Evolutionary conservation across 1,140 invertebrate species (phyloP).

Genomic region (Platyscapa corneri): DNA sequence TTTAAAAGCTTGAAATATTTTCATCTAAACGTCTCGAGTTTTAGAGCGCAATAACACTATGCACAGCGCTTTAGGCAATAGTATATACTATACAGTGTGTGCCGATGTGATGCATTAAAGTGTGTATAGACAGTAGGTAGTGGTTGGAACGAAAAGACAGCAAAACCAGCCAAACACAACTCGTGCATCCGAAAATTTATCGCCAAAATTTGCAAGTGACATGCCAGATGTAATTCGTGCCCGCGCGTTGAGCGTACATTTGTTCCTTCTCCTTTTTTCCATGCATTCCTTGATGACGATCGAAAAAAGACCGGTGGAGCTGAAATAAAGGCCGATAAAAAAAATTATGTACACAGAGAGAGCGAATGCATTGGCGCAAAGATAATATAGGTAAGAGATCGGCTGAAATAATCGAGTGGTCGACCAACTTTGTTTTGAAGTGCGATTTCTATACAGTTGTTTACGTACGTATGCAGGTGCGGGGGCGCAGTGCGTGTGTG

Average conservation of each 20-base stretch:
- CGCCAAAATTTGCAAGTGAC: slow-evolving; percentile 47
- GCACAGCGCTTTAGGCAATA: background rate
- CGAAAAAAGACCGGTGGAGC: slow-evolving; percentile 27
- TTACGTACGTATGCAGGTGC: slow-evolving; percentile 4
- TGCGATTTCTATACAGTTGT: background rate
- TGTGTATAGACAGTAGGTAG: background rate
- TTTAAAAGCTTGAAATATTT: too few species aligned
- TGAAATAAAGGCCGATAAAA: slow-evolving; percentile 6
- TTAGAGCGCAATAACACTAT: background rate
- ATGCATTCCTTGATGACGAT: background rate
- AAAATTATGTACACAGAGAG: background rate
- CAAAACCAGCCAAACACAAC: slow-evolving; percentile 41
- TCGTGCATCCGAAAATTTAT: slow-evolving; percentile 53
- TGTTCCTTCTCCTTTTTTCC: slow-evolving; percentile 18
- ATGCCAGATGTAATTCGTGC: slow-evolving; percentile 52
- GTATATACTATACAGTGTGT: background rate
- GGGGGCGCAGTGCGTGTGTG: background rate
- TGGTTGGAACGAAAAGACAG: background rate
- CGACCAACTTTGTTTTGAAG: slow-evolving; percentile 2
- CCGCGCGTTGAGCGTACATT: slow-evolving; percentile 41
- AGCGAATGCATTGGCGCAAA: background rate
- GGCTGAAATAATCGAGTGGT: slow-evolving; percentile 28
- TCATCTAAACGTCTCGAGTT: background rate
- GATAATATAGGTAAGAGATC: background rate
- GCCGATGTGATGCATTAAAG: slow-evolving; percentile 8